A percentile compares a stretch with the other conserved stretches of the same genome.
Conservation (phyloP, 2,113 vertebrate genomes). For the Lophochroa leadbeateri region DNA sequence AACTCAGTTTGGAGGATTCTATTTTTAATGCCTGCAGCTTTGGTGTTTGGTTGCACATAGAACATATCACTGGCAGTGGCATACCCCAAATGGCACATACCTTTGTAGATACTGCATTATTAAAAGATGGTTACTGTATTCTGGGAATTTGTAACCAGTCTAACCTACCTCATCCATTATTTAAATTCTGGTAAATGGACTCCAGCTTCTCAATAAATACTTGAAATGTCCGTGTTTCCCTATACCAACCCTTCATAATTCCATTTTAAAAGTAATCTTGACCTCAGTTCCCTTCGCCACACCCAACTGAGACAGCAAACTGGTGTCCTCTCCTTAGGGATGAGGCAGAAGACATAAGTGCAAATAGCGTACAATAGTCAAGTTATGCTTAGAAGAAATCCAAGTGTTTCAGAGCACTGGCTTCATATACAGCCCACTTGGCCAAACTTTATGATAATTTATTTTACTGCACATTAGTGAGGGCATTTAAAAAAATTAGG, state of each 20-base stretch:
- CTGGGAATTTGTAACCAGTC: background rate
- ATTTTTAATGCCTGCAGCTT: background rate
- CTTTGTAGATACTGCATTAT: background rate
- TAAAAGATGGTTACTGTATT: background rate
- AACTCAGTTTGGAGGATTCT: background rate
- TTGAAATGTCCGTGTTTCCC: background rate
- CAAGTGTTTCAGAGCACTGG: background rate
- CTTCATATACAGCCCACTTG: background rate
- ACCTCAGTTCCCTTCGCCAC: background rate
- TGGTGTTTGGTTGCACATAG: background rate
- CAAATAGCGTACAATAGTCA: background rate
- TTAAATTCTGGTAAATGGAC: background rate
- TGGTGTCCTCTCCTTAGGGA: rapidly evolving
- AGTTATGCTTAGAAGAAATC: background rate
- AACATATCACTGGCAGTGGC: background rate
- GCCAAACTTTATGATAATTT: background rate
- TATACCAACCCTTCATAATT: background rate
- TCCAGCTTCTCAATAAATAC: background rate
- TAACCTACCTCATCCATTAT: background rate
- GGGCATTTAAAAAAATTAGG: background rate
- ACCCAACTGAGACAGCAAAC: background rate
- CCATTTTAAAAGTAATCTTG: background rate
- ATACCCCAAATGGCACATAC: background rate
- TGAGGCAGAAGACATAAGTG: background rate
- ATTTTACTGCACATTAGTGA: background rate